Evolutionary conservation across 2,113 vertebrate genomes (phyloP).

Genomic region (Hemiprocne comata): DNA sequence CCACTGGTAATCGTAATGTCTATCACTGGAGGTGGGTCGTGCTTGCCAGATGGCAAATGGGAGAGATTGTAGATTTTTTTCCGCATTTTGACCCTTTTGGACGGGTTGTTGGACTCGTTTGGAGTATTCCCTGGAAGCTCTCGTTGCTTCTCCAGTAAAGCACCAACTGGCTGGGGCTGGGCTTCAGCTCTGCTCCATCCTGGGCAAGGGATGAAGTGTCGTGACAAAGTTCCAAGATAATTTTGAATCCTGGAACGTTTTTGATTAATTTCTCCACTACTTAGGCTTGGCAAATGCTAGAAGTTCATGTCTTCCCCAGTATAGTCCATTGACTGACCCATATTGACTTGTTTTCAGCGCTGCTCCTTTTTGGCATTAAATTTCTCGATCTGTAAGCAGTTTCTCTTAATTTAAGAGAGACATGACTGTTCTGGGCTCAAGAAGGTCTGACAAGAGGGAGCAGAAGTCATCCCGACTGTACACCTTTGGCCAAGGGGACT

Average conservation of each 20-base stretch:
- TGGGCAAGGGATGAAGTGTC: background rate
- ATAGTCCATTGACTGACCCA: conserved; percentile 22
- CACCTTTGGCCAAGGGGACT: conserved; percentile 67
- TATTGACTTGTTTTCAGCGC: conserved; percentile 21
- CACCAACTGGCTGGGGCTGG: background rate
- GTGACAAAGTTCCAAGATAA: conserved; percentile 30
- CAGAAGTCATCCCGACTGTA: conserved; percentile 51
- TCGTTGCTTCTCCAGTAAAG: background rate
- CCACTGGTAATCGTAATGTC: accelerated
- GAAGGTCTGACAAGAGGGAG: conserved; percentile 62
- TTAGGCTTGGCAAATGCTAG: conserved; percentile 27
- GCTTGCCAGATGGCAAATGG: background rate
- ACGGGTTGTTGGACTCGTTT: background rate
- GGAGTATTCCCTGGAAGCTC: background rate
- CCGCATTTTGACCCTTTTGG: background rate
- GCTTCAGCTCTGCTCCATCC: background rate
- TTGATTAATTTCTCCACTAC: conserved; percentile 24
- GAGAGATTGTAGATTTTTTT: background rate
- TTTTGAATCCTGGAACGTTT: conserved; percentile 23
- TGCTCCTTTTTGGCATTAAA: conserved; percentile 51
- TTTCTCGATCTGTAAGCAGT: conserved; percentile 54
- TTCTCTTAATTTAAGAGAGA: conserved; percentile 59
- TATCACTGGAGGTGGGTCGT: background rate
- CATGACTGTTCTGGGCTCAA: conserved; percentile 41
- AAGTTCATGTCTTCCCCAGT: background rate